Conservation (phyloP, 2,113 vertebrate species). For the Hoplias malabaricus region DNA sequence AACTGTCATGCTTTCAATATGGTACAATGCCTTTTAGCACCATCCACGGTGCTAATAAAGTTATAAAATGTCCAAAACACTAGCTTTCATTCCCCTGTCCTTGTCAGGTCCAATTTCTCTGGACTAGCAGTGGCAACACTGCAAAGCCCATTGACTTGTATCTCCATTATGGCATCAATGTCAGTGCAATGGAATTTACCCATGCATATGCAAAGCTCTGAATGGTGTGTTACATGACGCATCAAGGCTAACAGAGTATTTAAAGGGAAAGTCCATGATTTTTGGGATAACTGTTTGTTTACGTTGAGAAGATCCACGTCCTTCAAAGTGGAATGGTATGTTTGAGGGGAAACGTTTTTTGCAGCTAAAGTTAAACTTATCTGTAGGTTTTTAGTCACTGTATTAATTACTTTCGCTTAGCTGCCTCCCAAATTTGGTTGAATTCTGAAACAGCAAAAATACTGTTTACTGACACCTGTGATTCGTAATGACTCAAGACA, state of each 20-base stretch:
- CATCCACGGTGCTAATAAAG: constrained; percentile 86
- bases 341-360: no score
- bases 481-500: no score
- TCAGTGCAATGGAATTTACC: background rate
- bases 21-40: constrained; percentile 92
- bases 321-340: no score
- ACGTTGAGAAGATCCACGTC: no score
- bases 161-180: constrained; percentile 24
- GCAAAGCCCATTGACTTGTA: constrained; percentile 3
- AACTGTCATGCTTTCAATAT: constrained; percentile 95
- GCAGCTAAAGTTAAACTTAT: no score
- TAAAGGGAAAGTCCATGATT: background rate
- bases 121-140: constrained; percentile 19
- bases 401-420: no score
- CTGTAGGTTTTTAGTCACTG: no score
- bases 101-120: constrained; percentile 39
- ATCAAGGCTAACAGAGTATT: background rate
- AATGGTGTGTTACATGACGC: background rate
- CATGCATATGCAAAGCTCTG: background rate
- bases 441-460: no score
- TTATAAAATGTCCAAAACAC: constrained; percentile 73
- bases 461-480: no score
- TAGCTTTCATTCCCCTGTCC: constrained; percentile 44
- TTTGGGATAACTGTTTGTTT: no score
- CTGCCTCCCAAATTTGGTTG: no score